Evolutionary conservation across 2,113 vertebrate genomes (phyloP), one percentile per base, ranked within the genome.

Genomic region (Ptychochromis oligacanthus): DNA sequence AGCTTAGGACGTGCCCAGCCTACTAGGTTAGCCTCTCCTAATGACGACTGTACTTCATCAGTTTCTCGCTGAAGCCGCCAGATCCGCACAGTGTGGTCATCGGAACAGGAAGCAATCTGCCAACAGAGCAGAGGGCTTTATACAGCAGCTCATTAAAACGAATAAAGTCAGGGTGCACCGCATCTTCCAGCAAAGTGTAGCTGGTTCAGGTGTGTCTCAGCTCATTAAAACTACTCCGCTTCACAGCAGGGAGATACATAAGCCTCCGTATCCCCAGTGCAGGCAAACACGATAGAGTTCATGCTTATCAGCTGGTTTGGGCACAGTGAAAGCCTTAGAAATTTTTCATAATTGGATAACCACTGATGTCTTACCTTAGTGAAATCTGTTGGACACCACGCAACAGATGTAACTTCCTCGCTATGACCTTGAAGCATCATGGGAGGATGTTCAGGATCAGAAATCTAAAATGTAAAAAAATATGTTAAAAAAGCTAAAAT

Each of bases 351-450:
- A 24, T 40, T 40, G 15, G 24, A 58, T 34, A 40, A 76, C 15
- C n/a, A 64, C 20, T 18, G 5, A 60, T 0, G 14, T 31, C 70
- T 75, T 92, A 99, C 98, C 97, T 99, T 99, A 2, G 97, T 95
- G 81, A 99, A 99, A 90, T 99, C 98, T 26, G 97, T 97, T 2
- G 97, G 97, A 89, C 98, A 98, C 98, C 98, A 99, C 22, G 96
- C 95, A 75, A 99, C 95, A 57, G 97, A 98, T 0, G 98, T 99
- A 79, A 99, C 98, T 90, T 99, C 98, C 93, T 99, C 97, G 70
- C 94, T 95, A 59, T 99, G 98, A 72, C 98, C 98, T 79, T 96
- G 94, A 18, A 99, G 97, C 24, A 95, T 93, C 82, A 97, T 75
- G 18, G 97, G 97, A 88, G 97, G 94, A 81, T 87, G 87, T 54